Evolutionary conservation across 2,797 vertebrate genomes (phyloP).

Genomic region (Melanogrammus aeglefinus): DNA sequence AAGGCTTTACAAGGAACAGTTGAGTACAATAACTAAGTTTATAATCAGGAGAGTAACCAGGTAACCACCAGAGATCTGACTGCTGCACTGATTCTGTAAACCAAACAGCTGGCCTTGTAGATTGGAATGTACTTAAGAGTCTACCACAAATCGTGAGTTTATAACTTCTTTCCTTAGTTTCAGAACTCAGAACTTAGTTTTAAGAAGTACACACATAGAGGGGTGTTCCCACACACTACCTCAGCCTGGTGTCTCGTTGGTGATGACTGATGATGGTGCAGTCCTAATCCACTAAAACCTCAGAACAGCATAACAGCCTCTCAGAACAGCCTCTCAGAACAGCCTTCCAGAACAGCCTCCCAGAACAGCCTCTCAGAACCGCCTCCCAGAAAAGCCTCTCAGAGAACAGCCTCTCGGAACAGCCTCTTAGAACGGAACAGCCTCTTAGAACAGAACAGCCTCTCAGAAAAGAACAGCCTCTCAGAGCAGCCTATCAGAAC

Average conservation of each 20-base stretch:
- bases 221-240: background rate
- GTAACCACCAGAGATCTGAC: no score
- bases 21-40: no score
- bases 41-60: no score
- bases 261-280: constrained; percentile 33
- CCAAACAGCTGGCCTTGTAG: background rate
- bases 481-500: background rate
- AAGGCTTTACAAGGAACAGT: no score
- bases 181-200: no score
- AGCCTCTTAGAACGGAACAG: background rate
- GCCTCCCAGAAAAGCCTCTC: background rate
- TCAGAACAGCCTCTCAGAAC: background rate
- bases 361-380: background rate
- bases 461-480: background rate
- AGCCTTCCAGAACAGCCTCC: background rate
- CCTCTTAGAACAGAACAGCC: background rate
- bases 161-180: no score
- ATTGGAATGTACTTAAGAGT: no score
- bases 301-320: background rate
- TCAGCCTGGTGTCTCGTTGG: constrained; percentile 28
- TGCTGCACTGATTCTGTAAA: no score
- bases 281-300: background rate
- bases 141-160: no score
- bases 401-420: no score
- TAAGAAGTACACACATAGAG: background rate